phyloP scores from a whole-genome alignment of 2,797 vertebrate species.

The Novumbra hubbsi region DNA sequence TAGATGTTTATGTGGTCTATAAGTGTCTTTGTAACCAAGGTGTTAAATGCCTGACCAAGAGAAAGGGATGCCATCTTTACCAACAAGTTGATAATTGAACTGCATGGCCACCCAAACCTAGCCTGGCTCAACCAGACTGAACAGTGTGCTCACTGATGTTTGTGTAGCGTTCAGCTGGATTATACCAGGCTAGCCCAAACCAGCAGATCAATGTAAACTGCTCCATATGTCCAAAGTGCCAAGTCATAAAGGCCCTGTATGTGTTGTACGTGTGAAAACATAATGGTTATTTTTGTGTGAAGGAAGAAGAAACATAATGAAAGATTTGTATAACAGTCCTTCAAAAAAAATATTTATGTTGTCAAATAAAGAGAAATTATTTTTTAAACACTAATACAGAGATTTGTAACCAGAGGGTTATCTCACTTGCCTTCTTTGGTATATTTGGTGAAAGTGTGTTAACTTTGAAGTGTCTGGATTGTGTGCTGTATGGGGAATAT shows the following conservation, averaged over 20 bases:
- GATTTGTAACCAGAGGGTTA: constrained; percentile 36
- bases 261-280: constrained; percentile 57
- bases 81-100: constrained; percentile 62
- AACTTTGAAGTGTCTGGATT: neutral
- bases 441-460: constrained; percentile 29
- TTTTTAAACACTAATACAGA: constrained; percentile 70
- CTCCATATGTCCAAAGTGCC: constrained; percentile 79
- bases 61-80: constrained; percentile 61
- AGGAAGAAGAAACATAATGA: constrained; percentile 62
- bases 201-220: constrained; percentile 80
- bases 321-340: constrained; percentile 76
- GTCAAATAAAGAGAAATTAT: constrained; percentile 76
- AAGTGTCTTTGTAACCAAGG: constrained; percentile 62
- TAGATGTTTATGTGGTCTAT: constrained; percentile 60
- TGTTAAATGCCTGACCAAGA: constrained; percentile 42
- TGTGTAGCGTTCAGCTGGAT: neutral
- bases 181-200: constrained; percentile 42
- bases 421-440: constrained; percentile 28
- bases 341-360: constrained; percentile 67
- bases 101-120: constrained; percentile 61
- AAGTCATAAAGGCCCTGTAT: constrained; percentile 67
- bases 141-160: neutral
- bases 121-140: neutral
- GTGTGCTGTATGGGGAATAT: neutral
- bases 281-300: constrained; percentile 74